Evolutionary conservation across 2,888 invertebrate genomes (phyloP).

Genomic region (Stenoptilia bipunctidactyla): DNA sequence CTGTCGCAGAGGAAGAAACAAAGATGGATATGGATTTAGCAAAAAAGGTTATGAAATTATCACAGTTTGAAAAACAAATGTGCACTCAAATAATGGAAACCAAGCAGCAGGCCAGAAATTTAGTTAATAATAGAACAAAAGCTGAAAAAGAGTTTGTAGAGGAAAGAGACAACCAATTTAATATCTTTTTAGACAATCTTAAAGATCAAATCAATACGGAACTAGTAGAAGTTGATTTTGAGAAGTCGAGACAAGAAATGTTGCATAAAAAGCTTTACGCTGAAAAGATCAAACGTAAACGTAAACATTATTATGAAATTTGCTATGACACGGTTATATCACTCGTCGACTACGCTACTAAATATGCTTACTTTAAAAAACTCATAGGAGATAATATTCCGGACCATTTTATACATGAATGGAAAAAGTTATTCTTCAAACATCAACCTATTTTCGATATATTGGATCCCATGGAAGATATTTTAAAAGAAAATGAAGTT

Average conservation of each 20-base stretch:
- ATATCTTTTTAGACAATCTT: constrained; percentile 49
- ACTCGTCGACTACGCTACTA: constrained; percentile 66
- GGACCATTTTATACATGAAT: constrained; percentile 58
- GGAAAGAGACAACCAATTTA: constrained; percentile 58
- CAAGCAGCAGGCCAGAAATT: constrained; percentile 67
- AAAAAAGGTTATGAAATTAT: constrained; percentile 71
- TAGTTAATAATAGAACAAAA: constrained; percentile 62
- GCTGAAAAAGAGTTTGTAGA: constrained; percentile 61
- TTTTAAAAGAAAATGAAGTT: constrained; percentile 32
- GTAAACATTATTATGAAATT: constrained; percentile 53
- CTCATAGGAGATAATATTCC: constrained; percentile 52
- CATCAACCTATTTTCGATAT: constrained; percentile 67
- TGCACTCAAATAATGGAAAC: constrained; percentile 74
- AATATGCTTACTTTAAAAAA: constrained; percentile 58
- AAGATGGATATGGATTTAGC: constrained; percentile 62
- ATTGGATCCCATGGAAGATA: constrained; percentile 44
- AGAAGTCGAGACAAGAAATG: constrained; percentile 57
- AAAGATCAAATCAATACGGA: constrained; percentile 56
- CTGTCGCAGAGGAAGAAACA: constrained; percentile 62
- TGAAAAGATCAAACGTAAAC: constrained; percentile 62
- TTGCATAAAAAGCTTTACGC: constrained; percentile 66
- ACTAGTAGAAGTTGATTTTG: constrained; percentile 62
- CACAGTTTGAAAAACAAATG: constrained; percentile 76
- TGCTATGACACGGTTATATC: constrained; percentile 67
- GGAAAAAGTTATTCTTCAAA: constrained; percentile 69